Evolutionary conservation across 2,888 invertebrate genomes (phyloP).

Genomic region (Crepidodera aurea): DNA sequence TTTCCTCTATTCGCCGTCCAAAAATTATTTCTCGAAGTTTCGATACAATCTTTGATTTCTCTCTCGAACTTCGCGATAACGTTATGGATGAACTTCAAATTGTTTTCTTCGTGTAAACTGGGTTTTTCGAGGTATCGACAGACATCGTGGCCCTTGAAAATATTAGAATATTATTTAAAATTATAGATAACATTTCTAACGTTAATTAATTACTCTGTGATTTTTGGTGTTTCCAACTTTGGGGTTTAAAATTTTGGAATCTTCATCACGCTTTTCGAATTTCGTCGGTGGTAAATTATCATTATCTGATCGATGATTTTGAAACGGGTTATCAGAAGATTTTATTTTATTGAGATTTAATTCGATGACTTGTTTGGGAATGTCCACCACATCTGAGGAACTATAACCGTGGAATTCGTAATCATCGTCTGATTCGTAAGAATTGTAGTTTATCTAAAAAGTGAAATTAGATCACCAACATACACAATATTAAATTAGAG

Average conservation of each 20-base stretch:
- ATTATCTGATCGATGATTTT: not conserved
- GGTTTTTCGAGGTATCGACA: conserved; percentile 40
- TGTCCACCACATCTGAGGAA: conserved; percentile 1
- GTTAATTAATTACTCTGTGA: no score
- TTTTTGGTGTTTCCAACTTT: no score
- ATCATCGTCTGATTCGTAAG: conserved; percentile 46
- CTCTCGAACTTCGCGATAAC: conserved; percentile 39
- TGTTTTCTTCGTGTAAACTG: conserved; percentile 28
- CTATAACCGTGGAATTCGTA: conserved; percentile 25
- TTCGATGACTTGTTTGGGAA: not conserved
- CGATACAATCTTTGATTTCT: conserved; percentile 29
- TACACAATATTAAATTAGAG: no score
- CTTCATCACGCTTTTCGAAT: no score
- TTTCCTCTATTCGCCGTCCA: conserved; percentile 20
- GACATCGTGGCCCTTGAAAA: conserved; percentile 16
- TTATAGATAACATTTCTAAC: no score
- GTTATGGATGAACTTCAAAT: conserved; percentile 36
- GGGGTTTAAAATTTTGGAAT: no score
- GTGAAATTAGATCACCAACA: no score
- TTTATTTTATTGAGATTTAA: not conserved
- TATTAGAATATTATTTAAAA: not conserved
- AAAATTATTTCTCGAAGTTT: conserved; percentile 32
- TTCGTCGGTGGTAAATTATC: no score
- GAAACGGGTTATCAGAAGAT: not conserved
- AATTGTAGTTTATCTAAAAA: conserved; percentile 43